A percentile compares a stretch with the other conserved stretches of the same genome.
phyloP scores from a whole-genome alignment of 92 coral and sea anemone species.

The Bergia puertoricense region DNA sequence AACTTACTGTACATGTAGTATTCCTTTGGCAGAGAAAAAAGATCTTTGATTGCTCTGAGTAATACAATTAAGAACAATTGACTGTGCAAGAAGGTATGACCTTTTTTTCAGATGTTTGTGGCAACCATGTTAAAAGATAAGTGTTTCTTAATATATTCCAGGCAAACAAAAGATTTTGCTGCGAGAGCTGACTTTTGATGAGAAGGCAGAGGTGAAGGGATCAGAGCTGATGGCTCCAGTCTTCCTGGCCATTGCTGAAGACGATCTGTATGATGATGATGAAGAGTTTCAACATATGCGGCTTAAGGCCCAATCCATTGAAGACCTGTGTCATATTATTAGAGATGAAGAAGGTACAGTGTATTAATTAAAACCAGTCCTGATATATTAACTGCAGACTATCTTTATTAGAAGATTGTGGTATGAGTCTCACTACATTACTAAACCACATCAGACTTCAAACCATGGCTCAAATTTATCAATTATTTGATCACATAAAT shows the following conservation, averaged over 20 bases:
- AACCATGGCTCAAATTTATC: too few species aligned
- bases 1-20: too few species aligned
- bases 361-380: background rate
- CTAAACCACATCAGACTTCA: background rate
- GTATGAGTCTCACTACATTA: background rate
- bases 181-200: constrained; percentile 91
- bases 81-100: too few species aligned
- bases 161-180: constrained; percentile 75
- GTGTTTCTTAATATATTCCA: background rate
- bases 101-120: too few species aligned
- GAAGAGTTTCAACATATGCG: constrained; percentile 79
- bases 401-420: constrained; percentile 3
- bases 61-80: too few species aligned
- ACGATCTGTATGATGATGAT: constrained; percentile 75
- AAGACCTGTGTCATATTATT: constrained; percentile 83
- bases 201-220: constrained; percentile 79
- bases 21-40: too few species aligned
- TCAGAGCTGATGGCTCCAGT: constrained; percentile 94
- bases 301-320: constrained; percentile 89
- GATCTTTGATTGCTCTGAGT: too few species aligned
- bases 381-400: background rate
- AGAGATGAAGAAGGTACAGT: constrained; percentile 66
- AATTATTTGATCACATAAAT: too few species aligned
- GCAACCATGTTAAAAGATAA: too few species aligned
- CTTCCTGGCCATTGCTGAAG: constrained; percentile 94